Evolutionary conservation across 2,113 vertebrate species (phyloP), one percentile per base, ranked within the genome.

Genomic region (Pampusana beccarii): DNA sequence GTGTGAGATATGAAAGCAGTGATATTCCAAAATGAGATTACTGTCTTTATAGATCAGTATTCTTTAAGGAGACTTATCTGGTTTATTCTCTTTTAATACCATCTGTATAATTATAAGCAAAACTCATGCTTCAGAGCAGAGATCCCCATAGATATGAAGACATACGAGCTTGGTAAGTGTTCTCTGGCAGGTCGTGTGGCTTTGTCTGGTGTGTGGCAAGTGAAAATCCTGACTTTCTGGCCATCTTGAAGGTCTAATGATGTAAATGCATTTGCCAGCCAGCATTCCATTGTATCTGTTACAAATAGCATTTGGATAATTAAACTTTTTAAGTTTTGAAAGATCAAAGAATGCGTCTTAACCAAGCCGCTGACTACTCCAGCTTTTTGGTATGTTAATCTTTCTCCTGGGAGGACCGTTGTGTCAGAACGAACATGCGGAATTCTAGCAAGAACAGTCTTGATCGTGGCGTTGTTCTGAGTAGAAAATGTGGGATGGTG

Each of bases 281-380:
- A 75, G 50, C 69, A 69, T 82, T 58, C 61, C 53, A 29, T 69
- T 87, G 29, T 81, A 42, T 81, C 26, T 38, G 28, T 75, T 93
- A 95, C 60, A 93, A 93, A 96, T 79, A 92, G 53, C 42, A 20
- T 36, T 67, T 61, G 73, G 74, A 48, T 79, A 86, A 93, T 83
- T 70, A 42, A 74, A 28, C 26, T 51, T 69, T 62, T 69, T 86
- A 31, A 74, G 48, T 74, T 50, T 64, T 46, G 57, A 19, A 72
- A 54, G 73, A 93, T 94, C 36, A 79, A 91, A 92, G 92, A 69
- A 81, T 91, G 50, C 46, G 75, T 69, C 50, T 89, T 89, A 89
- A 71, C 83, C 93, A 61, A 87, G 25, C 44, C 36, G 57, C 48
- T 67, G 29, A 6, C 60, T 89, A 25, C 53, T 86, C 75, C 73